Conservation (phyloP, 53 echinoderm and acorn worm genomes). For the Paracentrotus lividus region DNA sequence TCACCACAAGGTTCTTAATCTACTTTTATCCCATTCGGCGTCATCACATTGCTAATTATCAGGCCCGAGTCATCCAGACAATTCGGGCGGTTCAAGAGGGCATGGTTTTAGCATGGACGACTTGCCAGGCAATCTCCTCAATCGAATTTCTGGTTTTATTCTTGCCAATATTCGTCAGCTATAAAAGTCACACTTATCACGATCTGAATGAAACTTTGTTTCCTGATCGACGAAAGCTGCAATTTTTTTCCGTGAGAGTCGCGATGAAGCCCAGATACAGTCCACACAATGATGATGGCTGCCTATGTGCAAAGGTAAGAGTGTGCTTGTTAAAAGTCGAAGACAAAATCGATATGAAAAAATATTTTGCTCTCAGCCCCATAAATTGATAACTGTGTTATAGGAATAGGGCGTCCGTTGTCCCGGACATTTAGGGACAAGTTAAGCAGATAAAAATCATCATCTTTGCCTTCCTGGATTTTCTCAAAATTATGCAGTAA, state of each 20-base stretch:
- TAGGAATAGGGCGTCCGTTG: neutral
- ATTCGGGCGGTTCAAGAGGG: neutral
- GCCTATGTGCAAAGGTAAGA: conserved; percentile 92
- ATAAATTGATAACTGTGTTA: neutral
- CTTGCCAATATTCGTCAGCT: neutral
- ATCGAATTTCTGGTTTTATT: no score
- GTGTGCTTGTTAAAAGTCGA: neutral
- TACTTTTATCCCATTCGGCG: neutral
- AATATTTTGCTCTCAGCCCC: neutral
- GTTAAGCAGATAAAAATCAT: no score
- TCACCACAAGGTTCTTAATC: no score
- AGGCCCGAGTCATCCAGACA: neutral
- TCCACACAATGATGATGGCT: conserved; percentile 96
- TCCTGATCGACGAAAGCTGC: neutral
- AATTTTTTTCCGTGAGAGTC: conserved; percentile 71
- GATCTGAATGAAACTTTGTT: no score
- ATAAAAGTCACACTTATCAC: neutral
- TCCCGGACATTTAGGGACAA: no score
- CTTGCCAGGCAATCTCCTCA: neutral
- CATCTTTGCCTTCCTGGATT: no score
- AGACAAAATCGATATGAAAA: neutral
- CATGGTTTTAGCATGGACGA: neutral
- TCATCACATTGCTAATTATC: neutral
- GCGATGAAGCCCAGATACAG: conserved; percentile 94
- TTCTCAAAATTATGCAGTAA: no score